Evolutionary conservation across 2,113 vertebrate genomes (phyloP).

Genomic region (Meles meles): DNA sequence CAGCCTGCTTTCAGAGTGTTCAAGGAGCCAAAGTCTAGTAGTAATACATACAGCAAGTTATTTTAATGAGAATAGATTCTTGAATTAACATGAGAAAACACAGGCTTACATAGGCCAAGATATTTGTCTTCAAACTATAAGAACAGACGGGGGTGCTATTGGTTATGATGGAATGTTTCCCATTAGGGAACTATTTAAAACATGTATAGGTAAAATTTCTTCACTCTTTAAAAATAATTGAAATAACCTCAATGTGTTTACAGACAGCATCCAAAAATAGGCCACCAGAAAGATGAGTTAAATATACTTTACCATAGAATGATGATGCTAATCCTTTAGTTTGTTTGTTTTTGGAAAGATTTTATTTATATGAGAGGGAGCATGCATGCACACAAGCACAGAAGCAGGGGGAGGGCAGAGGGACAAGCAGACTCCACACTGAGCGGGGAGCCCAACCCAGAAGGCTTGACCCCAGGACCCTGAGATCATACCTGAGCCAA

Average conservation of each 20-base stretch:
- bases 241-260: not conserved
- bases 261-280: not conserved
- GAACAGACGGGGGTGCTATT: not conserved
- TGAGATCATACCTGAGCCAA: not conserved
- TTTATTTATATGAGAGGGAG: not conserved
- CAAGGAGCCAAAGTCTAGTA: not conserved
- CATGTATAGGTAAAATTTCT: not conserved
- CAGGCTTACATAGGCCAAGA: not conserved
- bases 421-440: not conserved
- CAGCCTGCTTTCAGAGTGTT: conserved; percentile 32
- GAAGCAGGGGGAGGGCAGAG: not conserved
- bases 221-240: not conserved
- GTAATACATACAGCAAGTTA: not conserved
- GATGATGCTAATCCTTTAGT: not conserved
- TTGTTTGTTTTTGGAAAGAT: not conserved
- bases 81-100: not conserved
- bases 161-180: not conserved
- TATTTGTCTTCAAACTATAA: conserved; percentile 24
- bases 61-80: conserved; percentile 45
- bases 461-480: not conserved
- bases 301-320: not conserved
- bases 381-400: too few species aligned
- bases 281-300: not conserved
- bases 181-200: not conserved
- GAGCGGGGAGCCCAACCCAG: not conserved